A percentile compares a stretch with the other conserved stretches of the same genome.
phyloP scores from a whole-genome alignment of 2,113 vertebrate species.

The Ailuropoda melanoleuca region DNA sequence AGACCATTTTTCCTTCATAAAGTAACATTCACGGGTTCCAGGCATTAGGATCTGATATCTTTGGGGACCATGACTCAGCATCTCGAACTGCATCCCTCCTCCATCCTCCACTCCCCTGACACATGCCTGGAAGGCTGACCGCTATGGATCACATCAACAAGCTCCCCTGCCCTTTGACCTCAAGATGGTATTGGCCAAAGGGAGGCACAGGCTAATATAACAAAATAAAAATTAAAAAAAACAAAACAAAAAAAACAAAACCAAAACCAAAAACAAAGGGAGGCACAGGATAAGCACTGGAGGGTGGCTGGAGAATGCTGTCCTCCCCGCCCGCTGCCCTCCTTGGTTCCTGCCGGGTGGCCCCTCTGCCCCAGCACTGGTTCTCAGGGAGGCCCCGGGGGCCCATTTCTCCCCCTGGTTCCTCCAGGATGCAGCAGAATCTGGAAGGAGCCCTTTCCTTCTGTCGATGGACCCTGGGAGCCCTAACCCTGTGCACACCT shows the following conservation, averaged over 20 bases:
- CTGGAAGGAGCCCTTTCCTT: neutral
- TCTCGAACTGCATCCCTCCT: neutral
- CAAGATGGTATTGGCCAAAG: neutral
- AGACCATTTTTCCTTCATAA: neutral
- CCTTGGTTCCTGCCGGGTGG: neutral
- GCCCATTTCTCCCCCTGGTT: neutral
- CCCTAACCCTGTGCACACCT: no score
- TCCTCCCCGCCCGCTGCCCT: neutral
- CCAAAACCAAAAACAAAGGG: no score
- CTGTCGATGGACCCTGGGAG: neutral
- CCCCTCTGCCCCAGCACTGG: neutral
- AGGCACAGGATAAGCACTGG: neutral
- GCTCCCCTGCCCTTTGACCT: neutral
- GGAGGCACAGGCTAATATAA: neutral
- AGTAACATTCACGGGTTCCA: neutral
- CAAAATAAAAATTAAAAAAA: no score
- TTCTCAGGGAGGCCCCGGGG: neutral
- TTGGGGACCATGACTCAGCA: neutral
- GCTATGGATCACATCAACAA: neutral
- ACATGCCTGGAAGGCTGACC: neutral
- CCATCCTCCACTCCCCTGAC: neutral
- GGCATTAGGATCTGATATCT: no score
- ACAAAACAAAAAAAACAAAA: no score
- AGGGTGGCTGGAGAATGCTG: neutral
- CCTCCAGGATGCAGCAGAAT: neutral